These are phyloP conservation scores for Eulemur coronatus DNA, from an alignment of 2,797 vertebrate species.

Conservation along the genomic window DNA sequence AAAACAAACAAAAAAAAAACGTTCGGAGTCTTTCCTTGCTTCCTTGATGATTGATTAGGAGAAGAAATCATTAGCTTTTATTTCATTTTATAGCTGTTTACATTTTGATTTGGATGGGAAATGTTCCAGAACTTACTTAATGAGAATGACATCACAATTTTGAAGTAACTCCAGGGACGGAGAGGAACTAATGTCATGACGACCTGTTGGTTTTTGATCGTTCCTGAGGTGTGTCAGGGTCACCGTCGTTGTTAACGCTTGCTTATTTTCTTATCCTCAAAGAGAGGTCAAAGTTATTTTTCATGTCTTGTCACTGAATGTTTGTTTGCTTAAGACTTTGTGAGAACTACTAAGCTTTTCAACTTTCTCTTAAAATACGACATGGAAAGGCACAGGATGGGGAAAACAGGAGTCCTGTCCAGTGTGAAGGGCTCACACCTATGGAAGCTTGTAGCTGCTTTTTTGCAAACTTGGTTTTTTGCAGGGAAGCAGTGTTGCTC, in stretches of 20 bases:
- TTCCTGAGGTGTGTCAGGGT: not conserved
- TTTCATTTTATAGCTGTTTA: not conserved
- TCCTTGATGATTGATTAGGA: not conserved
- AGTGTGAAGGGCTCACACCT: not conserved
- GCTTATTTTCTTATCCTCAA: not conserved
- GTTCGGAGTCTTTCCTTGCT: not conserved
- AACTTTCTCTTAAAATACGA: slow-evolving; percentile 9
- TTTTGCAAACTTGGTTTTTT: not conserved
- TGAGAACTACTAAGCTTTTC: not conserved
- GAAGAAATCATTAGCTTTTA: not conserved
- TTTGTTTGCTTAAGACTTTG: slow-evolving; percentile 7
- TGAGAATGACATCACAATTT: not conserved
- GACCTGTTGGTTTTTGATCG: not conserved
- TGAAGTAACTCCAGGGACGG: not conserved
- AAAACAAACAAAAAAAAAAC: slow-evolving; percentile 14
- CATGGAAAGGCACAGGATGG: not conserved
- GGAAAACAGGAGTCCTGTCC: not conserved
- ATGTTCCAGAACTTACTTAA: not conserved
- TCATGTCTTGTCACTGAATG: not conserved
- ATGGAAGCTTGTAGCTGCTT: not conserved
- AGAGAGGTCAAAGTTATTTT: slow-evolving; percentile 26
- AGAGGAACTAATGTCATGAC: not conserved
- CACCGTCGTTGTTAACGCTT: not conserved
- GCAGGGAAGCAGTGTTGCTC: not conserved
- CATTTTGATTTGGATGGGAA: not conserved